These are phyloP conservation scores for Takifugu bimaculatus DNA, from an alignment of 2,113 vertebrate species.

Conservation along the genomic window DNA sequence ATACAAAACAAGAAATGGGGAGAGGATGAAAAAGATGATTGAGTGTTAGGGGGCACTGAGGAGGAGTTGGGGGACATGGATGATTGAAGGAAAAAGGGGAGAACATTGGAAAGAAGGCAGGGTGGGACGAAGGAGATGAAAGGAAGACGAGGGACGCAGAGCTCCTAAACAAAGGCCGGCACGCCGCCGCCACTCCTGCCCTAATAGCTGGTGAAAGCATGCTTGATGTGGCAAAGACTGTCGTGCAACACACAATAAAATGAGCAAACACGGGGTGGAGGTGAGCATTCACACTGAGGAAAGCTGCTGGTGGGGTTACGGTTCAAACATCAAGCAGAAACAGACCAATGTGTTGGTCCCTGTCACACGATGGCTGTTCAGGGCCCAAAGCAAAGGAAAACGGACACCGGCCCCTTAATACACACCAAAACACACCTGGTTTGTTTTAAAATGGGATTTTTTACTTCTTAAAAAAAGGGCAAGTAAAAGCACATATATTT, in stretches of 20 bases:
- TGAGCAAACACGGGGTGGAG: conserved; percentile 19
- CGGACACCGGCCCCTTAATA: too few relatives aligned
- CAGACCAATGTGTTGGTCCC: too few relatives aligned
- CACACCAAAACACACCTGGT: too few relatives aligned
- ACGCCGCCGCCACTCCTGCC: conserved; percentile 31
- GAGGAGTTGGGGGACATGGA: conserved; percentile 29
- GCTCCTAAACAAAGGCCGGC: conserved; percentile 53
- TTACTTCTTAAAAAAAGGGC: too few relatives aligned
- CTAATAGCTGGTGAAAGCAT: conserved; percentile 56
- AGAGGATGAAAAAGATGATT: conserved; percentile 49
- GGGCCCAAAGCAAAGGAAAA: too few relatives aligned
- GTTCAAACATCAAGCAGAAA: too few relatives aligned
- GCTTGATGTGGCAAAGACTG: conserved; percentile 25
- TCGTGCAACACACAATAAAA: conserved; percentile 30
- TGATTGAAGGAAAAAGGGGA: conserved; percentile 49
- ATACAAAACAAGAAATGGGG: conserved; percentile 67
- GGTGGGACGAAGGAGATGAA: conserved; percentile 49
- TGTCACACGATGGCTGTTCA: too few relatives aligned
- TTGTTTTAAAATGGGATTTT: too few relatives aligned
- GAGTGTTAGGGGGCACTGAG: conserved; percentile 53
- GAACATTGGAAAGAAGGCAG: conserved; percentile 38
- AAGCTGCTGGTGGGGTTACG: background rate
- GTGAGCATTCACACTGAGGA: background rate
- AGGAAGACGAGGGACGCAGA: conserved; percentile 45
- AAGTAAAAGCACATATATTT: too few relatives aligned